Base-by-base conservation (phyloP, 1,140 invertebrate species). In the Drosophila persimilis region DNA sequence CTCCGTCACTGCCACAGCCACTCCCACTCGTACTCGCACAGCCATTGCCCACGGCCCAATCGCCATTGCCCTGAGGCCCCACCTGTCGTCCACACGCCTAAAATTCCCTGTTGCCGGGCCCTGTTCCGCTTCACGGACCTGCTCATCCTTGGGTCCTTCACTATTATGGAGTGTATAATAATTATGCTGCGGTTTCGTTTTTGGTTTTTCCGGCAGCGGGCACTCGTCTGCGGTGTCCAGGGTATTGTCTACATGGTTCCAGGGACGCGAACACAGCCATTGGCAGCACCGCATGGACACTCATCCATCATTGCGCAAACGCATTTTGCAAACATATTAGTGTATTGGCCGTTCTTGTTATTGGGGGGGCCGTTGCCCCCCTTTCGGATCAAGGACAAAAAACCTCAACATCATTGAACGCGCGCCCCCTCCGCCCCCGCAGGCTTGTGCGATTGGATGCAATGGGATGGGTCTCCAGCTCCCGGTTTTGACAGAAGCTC, bases 151-250 rank as follows among this genome's bases (percentile, higher is more conserved):
- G 61, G 44, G 55, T 52, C 63, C 59, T 26, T 48, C 43, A 31
- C 26, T 35, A 80, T 77, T 66, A 80, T 71, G 75, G 62, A 84
- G 80, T 77, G 69, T 73, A 54, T 65, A 71, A 77, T 78, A 84
- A 84, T 80, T 80, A 85, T 86, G 67, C 77, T 58, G 77, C 62
- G 66, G 63, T 55, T 65, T 64, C 51, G 54, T 51, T 72, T 64
- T 56, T 55, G 61, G 47, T 61, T 73, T 77, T 29, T 15, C 31
- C 22, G 6, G 39, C 41, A 60, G 63, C 24, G 62, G 77, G 58
- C 43, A 47, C 22, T 41, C 11, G 41, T 43, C 22, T 48, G 41
- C 22, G 53, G 41, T 55, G 20, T 24, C 15, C 41, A 44, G 31
- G 22, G 17, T 47, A 57, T 71, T 57, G 31, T 59, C 39, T 45